phyloP scores from a whole-genome alignment of 2,113 vertebrate species.

The Willisornis vidua region DNA sequence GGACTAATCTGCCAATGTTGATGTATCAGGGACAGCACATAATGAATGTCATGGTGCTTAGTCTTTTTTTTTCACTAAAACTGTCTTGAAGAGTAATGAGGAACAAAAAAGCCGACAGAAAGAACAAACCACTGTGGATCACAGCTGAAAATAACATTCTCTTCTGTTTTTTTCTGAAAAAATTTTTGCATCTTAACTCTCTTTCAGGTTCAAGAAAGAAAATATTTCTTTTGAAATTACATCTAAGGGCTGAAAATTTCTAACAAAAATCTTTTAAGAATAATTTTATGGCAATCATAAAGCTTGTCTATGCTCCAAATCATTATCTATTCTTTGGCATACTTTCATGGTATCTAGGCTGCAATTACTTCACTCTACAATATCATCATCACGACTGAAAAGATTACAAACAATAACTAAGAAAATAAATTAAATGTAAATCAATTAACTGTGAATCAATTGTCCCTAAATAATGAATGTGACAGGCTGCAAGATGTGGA shows the following conservation, averaged over 20 bases:
- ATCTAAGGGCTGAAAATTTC: neutral
- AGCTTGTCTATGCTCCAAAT: neutral
- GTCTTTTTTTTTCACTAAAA: conserved; percentile 59
- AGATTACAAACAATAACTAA: neutral
- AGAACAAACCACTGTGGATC: conserved; percentile 6
- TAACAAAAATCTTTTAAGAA: neutral
- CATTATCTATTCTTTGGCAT: neutral
- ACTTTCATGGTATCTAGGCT: neutral
- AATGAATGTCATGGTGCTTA: conserved; percentile 67
- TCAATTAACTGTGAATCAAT: neutral
- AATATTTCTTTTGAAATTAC: neutral
- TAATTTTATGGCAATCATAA: neutral
- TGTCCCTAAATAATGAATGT: neutral
- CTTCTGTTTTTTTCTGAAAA: neutral
- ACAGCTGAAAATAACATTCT: neutral
- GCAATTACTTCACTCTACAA: neutral
- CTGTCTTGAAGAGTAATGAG: conserved; percentile 40
- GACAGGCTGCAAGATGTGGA: neutral
- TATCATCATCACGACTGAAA: neutral
- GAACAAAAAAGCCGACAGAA: neutral
- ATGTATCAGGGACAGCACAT: conserved; percentile 44
- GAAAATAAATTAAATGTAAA: neutral
- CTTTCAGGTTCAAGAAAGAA: neutral
- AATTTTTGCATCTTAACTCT: neutral
- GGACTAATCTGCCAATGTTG: conserved; percentile 39